Evolutionary conservation across 2,888 invertebrate species (phyloP).

Genomic region (Apamea epomidion): DNA sequence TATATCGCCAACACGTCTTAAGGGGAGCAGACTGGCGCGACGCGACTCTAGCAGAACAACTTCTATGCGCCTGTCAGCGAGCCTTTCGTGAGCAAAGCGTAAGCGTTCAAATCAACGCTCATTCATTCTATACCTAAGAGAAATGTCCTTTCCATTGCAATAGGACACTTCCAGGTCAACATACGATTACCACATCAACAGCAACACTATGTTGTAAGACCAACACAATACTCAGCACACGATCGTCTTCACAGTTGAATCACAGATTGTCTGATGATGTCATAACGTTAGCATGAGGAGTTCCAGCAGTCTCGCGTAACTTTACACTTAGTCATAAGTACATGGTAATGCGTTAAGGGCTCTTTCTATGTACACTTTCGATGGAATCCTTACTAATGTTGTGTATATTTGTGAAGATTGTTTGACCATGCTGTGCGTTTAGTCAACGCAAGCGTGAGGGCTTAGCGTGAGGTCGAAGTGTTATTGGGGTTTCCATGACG

Average conservation of each 20-base stretch:
- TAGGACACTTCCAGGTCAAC: not conserved
- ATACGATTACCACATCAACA: constrained; percentile 1
- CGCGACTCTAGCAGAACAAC: too few relatives aligned
- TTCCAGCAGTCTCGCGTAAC: constrained; percentile 28
- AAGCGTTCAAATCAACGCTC: too few relatives aligned
- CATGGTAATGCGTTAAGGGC: constrained; percentile 16
- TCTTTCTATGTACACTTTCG: not conserved
- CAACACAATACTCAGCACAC: constrained; percentile 19
- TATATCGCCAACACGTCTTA: too few relatives aligned
- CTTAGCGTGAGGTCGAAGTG: not conserved
- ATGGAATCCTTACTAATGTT: not conserved
- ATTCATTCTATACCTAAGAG: too few relatives aligned
- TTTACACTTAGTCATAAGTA: constrained; percentile 51
- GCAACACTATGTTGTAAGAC: constrained; percentile 18
- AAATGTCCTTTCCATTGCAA: not conserved
- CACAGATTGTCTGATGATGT: constrained; percentile 54
- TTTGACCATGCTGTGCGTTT: not conserved
- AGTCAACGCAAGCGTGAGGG: not conserved
- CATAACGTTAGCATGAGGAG: constrained; percentile 16
- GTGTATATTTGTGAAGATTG: not conserved
- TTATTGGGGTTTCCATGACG: not conserved
- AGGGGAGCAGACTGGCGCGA: too few relatives aligned
- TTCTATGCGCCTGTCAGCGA: too few relatives aligned
- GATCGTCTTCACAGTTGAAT: constrained; percentile 35
- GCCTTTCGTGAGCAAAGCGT: too few relatives aligned